Conservation (phyloP, 2,888 invertebrate genomes). For the Corbicula japonica region DNA sequence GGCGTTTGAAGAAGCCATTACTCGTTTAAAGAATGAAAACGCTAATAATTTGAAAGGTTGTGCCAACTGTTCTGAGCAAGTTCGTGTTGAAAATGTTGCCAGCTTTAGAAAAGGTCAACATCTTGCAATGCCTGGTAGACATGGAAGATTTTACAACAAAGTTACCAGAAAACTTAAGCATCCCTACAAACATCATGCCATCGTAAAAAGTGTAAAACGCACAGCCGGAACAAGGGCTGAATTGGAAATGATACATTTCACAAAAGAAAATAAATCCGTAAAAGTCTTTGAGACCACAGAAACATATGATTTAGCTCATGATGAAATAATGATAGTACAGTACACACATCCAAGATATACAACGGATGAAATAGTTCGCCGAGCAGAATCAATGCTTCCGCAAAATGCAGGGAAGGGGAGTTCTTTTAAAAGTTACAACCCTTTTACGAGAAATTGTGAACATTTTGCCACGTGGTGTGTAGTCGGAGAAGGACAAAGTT, state of each 20-base stretch:
- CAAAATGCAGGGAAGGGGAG: neutral
- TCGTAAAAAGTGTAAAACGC: conserved; percentile 20
- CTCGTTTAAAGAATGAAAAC: neutral
- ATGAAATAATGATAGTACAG: conserved; percentile 19
- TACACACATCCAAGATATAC: conserved; percentile 16
- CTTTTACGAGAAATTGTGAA: conserved; percentile 22
- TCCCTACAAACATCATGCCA: conserved; percentile 35
- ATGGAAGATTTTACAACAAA: conserved; percentile 5
- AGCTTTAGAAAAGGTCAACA: conserved; percentile 27
- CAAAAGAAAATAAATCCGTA: neutral
- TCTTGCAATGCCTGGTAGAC: conserved; percentile 23
- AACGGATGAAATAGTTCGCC: conserved; percentile 7
- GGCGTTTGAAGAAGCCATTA: conserved; percentile 3
- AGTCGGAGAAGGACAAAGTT: conserved; percentile 17
- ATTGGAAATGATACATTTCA: conserved; percentile 34
- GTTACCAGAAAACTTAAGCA: neutral
- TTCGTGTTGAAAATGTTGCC: conserved; percentile 10
- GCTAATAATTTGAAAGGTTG: conserved; percentile 11
- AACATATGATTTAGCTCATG: conserved; percentile 7
- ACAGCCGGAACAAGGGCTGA: neutral
- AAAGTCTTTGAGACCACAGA: conserved; percentile 1
- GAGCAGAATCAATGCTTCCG: conserved; percentile 33
- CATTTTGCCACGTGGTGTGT: conserved; percentile 44
- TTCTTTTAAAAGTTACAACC: conserved; percentile 14
- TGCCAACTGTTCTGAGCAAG: conserved; percentile 24